A percentile compares a stretch with the other conserved stretches of the same genome.
Conservation (phyloP, 2,888 invertebrate species). For the Seladonia tumulorum region DNA sequence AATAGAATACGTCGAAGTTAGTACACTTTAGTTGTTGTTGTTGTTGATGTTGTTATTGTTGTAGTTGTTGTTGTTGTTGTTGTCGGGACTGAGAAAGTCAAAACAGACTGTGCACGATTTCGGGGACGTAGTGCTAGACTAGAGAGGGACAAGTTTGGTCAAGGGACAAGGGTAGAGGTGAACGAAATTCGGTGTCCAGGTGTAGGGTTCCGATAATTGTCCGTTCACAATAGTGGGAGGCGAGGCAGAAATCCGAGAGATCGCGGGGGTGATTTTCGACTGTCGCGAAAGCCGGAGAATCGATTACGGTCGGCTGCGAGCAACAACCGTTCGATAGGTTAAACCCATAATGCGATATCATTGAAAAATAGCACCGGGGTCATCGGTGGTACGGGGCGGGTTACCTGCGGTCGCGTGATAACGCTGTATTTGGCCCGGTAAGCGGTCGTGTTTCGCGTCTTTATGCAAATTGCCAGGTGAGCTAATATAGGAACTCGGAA, state of each 20-base stretch:
- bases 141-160: neutral
- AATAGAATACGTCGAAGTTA: conserved; percentile 81
- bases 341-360: conserved; percentile 34
- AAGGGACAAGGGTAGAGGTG: conserved; percentile 20
- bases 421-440: conserved; percentile 66
- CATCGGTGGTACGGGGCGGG: conserved; percentile 52
- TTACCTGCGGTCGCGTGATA: conserved; percentile 62
- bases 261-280: neutral
- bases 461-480: conserved; percentile 74
- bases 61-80: conserved; percentile 45
- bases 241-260: neutral
- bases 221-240: neutral
- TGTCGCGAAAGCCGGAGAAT: neutral
- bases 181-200: neutral
- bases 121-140: conserved; percentile 1
- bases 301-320: neutral
- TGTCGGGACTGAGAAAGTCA: conserved; percentile 69
- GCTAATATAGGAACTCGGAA: conserved; percentile 75
- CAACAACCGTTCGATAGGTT: neutral
- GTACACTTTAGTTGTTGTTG: conserved; percentile 73
- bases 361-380: conserved; percentile 54
- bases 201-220: neutral
- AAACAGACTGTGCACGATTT: conserved; percentile 69
- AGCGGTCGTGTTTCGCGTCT: conserved; percentile 65
- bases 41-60: conserved; percentile 43